These are phyloP conservation scores for Myocastor coypus DNA, from an alignment of 2,113 vertebrate species.

Conservation along the genomic window DNA sequence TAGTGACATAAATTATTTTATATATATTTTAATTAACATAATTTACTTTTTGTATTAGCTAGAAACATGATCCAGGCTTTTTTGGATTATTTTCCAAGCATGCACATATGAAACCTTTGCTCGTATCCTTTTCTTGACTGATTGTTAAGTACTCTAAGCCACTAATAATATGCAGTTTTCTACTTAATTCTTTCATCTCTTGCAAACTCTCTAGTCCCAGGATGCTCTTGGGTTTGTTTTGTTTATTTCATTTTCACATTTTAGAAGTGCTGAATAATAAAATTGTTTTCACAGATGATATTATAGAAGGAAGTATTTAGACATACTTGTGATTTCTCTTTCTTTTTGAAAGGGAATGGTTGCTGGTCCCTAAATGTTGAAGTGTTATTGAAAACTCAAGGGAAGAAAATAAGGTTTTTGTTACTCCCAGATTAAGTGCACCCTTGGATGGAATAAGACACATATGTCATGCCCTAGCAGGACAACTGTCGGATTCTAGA, in stretches of 20 bases:
- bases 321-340: constrained; percentile 69
- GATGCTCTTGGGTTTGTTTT: constrained; percentile 57
- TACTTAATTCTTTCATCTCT: constrained; percentile 42
- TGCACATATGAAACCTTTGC: background rate
- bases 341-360: constrained; percentile 75
- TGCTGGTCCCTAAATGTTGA: constrained; percentile 47
- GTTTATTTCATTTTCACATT: constrained; percentile 80
- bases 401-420: constrained; percentile 10
- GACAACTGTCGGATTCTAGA: background rate
- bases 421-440: constrained; percentile 24
- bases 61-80: background rate
- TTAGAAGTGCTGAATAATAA: constrained; percentile 77
- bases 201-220: constrained; percentile 14
- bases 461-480: background rate
- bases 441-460: background rate
- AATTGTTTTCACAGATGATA: constrained; percentile 72
- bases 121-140: background rate
- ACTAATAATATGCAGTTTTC: background rate
- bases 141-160: background rate
- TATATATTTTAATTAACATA: background rate
- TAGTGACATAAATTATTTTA: constrained; percentile 29
- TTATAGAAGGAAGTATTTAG: constrained; percentile 62
- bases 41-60: constrained; percentile 5
- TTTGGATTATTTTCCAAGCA: background rate
- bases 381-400: constrained; percentile 26